These are phyloP conservation scores for Oscheius sp. DNA, from an alignment of 2,888 invertebrate species.

Conservation along the genomic window DNA sequence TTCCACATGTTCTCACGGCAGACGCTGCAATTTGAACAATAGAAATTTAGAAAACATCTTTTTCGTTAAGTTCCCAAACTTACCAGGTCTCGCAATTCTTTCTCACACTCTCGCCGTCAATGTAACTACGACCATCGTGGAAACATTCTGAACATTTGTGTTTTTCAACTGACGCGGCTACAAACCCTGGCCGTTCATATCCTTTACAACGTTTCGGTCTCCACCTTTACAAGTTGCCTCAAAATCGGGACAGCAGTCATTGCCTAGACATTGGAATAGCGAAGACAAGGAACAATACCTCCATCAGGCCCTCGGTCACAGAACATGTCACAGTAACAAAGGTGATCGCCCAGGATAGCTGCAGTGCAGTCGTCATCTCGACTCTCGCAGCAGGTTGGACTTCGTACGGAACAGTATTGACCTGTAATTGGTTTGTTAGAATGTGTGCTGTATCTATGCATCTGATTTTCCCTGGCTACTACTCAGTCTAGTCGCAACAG, in stretches of 20 bases:
- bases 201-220: conserved; percentile 12
- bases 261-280: conserved; percentile 74
- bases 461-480: too few relatives aligned
- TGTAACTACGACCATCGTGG: conserved; percentile 54
- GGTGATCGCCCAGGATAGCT: conserved; percentile 83
- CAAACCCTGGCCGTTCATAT: conserved; percentile 44
- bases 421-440: conserved; percentile 52
- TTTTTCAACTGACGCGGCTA: neutral
- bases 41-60: neutral
- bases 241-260: conserved; percentile 95
- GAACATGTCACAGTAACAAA: conserved; percentile 87
- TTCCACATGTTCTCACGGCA: conserved; percentile 73
- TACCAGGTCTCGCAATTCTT: conserved; percentile 68
- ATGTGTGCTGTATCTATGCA: too few relatives aligned
- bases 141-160: conserved; percentile 66
- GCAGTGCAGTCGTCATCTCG: conserved; percentile 84
- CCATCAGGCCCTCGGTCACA: conserved; percentile 58
- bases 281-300: conserved; percentile 31
- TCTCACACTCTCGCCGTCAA: conserved; percentile 73
- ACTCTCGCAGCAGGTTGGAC: conserved; percentile 80
- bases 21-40: conserved; percentile 72
- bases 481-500: too few relatives aligned
- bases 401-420: conserved; percentile 66
- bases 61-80: conserved; percentile 21
- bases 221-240: conserved; percentile 81